A percentile compares a stretch with the other conserved stretches of the same genome.
Evolutionary conservation across 2,113 vertebrate species (phyloP).

Genomic region (Thinocorus orbignyianus): DNA sequence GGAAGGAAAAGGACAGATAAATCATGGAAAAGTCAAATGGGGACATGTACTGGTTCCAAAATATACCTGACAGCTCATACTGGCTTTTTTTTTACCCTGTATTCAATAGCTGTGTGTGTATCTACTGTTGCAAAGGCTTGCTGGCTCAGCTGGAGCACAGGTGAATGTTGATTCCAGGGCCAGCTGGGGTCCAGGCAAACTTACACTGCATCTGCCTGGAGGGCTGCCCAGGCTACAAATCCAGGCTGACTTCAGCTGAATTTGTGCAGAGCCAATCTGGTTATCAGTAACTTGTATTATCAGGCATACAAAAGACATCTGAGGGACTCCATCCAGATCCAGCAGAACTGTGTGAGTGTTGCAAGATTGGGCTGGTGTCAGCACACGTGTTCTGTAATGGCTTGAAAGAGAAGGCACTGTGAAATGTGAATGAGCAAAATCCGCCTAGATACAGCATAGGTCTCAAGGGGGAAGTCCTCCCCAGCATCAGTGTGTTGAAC

Average conservation of each 20-base stretch:
- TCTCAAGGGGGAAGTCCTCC: not conserved
- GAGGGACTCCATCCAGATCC: not conserved
- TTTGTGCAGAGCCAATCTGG: not conserved
- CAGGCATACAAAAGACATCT: not conserved
- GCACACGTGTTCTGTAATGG: not conserved
- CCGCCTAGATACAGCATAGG: not conserved
- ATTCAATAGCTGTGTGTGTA: not conserved
- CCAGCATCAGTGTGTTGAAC: not conserved
- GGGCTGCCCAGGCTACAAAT: not conserved
- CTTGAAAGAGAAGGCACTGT: not conserved
- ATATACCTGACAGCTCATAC: not conserved
- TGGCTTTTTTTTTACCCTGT: not conserved
- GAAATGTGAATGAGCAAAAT: not conserved
- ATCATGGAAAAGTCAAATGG: not conserved
- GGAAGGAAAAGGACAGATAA: not conserved
- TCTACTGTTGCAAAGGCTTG: not conserved
- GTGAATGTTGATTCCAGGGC: constrained; percentile 14
- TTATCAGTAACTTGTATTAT: not conserved
- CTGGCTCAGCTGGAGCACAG: constrained; percentile 21
- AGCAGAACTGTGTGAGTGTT: not conserved
- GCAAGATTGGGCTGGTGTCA: not conserved
- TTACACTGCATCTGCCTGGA: not conserved
- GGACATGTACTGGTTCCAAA: not conserved
- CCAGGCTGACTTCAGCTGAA: not conserved
- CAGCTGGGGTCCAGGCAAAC: not conserved